These are phyloP conservation scores for Psilopogon haemacephalus DNA, from an alignment of 2,113 vertebrate genomes.

Conservation along the genomic window DNA sequence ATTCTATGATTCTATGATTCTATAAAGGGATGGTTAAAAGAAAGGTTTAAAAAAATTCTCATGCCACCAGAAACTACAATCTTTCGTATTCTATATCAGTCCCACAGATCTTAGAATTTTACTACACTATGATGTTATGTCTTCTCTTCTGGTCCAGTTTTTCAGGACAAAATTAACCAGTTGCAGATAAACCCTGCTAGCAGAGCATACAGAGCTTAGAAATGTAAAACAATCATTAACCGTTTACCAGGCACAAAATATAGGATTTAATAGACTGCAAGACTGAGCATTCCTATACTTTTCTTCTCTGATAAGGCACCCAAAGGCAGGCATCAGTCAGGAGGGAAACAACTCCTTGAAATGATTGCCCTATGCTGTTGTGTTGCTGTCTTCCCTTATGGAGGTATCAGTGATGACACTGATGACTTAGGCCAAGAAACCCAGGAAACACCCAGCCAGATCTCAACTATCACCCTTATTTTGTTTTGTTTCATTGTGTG, in stretches of 20 bases:
- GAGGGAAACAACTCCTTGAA: background rate
- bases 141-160: background rate
- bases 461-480: fast-evolving
- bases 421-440: background rate
- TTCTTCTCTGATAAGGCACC: background rate
- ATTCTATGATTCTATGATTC: too few species aligned
- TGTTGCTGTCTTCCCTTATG: background rate
- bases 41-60: background rate
- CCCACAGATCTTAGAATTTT: background rate
- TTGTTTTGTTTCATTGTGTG: background rate
- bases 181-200: background rate
- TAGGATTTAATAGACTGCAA: background rate
- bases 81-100: background rate
- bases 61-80: background rate
- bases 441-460: background rate
- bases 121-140: background rate
- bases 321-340: background rate
- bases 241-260: background rate
- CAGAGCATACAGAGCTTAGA: background rate
- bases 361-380: background rate
- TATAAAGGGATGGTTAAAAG: fast-evolving
- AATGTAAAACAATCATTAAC: background rate
- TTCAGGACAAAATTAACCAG: background rate
- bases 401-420: background rate
- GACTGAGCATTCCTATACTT: background rate